A percentile compares a stretch with the other conserved stretches of the same genome.
These are phyloP conservation scores for Copidosoma floridanum DNA, from an alignment of 1,140 invertebrate genomes.

Conservation along the genomic window DNA sequence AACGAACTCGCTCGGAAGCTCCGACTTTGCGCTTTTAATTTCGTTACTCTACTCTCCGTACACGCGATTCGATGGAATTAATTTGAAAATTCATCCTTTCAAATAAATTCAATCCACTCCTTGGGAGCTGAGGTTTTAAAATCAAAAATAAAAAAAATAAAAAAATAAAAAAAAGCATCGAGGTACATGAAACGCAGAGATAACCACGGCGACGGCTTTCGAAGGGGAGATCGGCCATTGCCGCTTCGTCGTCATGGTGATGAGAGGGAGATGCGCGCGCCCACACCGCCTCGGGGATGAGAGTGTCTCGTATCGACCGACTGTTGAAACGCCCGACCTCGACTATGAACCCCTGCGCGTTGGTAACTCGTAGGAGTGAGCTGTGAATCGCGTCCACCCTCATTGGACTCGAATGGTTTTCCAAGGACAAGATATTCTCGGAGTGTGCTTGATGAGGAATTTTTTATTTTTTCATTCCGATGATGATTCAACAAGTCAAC, in stretches of 20 bases:
- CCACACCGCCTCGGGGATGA: not conserved
- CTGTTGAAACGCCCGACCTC: not conserved
- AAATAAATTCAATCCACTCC: too few species aligned
- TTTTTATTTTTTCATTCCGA: too few species aligned
- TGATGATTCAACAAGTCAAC: too few species aligned
- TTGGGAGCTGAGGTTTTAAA: too few species aligned
- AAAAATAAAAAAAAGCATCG: too few species aligned
- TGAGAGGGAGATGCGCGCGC: slow-evolving; percentile 20
- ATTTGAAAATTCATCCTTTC: slow-evolving; percentile 16
- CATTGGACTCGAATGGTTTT: too few species aligned
- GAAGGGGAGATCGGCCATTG: slow-evolving; percentile 35
- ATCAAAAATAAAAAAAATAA: too few species aligned
- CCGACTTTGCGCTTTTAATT: slow-evolving; percentile 13
- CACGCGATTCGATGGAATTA: slow-evolving; percentile 8
- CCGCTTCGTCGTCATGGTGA: slow-evolving; percentile 40
- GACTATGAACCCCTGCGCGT: not conserved
- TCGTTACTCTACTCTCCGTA: slow-evolving; percentile 6
- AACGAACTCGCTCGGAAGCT: not conserved
- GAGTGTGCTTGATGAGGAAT: too few species aligned
- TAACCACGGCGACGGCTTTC: slow-evolving; percentile 27
- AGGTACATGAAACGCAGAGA: slow-evolving; percentile 33
- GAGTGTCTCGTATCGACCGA: slow-evolving; percentile 19
- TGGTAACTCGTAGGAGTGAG: not conserved
- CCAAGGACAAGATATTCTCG: too few species aligned
- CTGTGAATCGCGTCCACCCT: not conserved